These are phyloP conservation scores for Gambusia yucatana DNA, from an alignment of 2,797 vertebrate genomes.

Conservation along the genomic window DNA sequence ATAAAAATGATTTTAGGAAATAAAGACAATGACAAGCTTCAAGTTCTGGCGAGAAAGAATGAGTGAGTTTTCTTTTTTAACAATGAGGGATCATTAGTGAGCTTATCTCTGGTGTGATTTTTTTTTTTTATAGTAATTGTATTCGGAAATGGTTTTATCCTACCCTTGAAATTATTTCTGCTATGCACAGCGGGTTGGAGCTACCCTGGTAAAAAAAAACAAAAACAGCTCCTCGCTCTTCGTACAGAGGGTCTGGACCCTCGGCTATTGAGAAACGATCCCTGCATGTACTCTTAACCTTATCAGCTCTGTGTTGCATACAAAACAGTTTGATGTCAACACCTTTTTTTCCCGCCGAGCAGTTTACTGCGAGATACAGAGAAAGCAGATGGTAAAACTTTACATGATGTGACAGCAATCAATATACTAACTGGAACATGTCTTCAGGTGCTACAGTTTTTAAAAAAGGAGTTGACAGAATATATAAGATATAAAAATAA, in stretches of 20 bases:
- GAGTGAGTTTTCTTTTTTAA: not conserved
- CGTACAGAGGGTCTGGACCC: no score
- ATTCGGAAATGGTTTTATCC: not conserved
- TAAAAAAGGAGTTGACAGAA: not conserved
- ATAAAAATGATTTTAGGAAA: not conserved
- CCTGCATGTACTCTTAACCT: no score
- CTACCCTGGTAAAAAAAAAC: no score
- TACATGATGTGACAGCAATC: not conserved
- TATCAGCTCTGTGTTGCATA: no score
- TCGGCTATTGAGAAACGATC: no score
- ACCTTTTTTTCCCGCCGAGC: no score
- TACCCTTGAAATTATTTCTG: not conserved
- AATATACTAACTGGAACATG: not conserved
- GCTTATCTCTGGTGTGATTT: not conserved
- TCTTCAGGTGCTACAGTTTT: not conserved
- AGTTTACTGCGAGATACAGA: no score
- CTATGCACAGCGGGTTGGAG: not conserved
- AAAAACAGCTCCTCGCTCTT: no score
- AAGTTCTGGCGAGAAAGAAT: not conserved
- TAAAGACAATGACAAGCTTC: not conserved
- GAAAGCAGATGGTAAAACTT: no score
- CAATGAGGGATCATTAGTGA: not conserved
- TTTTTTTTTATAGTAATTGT: not conserved
- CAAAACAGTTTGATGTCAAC: no score
- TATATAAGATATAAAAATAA: not conserved